Percentiles rank a stretch among this genome's conserved stretches.
Evolutionary conservation across 1,140 invertebrate species (phyloP).

Genomic region (Drosophila murphyi): DNA sequence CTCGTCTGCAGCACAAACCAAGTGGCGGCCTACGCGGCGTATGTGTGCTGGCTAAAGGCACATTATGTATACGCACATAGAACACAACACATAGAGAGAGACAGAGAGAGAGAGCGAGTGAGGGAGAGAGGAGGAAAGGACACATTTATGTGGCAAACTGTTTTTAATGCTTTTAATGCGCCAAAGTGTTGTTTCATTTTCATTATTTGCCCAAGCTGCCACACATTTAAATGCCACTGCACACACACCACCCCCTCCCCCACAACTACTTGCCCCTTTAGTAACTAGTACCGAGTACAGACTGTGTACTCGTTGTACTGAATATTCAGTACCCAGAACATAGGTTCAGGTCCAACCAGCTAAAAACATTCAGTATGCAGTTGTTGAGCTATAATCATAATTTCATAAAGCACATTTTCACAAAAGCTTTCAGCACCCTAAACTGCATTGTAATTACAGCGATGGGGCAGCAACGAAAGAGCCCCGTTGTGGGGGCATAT

Average conservation of each 20-base stretch:
- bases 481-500: neutral
- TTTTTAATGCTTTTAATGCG: slow-evolving; percentile 83
- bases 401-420: slow-evolving; percentile 83
- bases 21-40: slow-evolving; percentile 57
- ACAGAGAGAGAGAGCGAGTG: neutral
- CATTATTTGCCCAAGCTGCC: slow-evolving; percentile 82
- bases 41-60: slow-evolving; percentile 55
- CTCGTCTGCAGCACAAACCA: neutral
- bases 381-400: slow-evolving; percentile 83
- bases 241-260: neutral
- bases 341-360: neutral
- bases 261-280: neutral
- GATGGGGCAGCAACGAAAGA: slow-evolving; percentile 3
- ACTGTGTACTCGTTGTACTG: neutral
- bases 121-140: slow-evolving; percentile 4
- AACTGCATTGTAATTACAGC: slow-evolving; percentile 82
- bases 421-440: slow-evolving; percentile 82
- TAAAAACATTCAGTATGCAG: slow-evolving; percentile 58
- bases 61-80: slow-evolving; percentile 73
- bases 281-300: neutral
- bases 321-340: neutral
- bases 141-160: slow-evolving; percentile 80
- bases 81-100: slow-evolving; percentile 1
- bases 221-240: slow-evolving; percentile 77
- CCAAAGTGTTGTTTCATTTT: slow-evolving; percentile 83